Evolutionary conservation across 2,797 vertebrate genomes (phyloP), one percentile per base, ranked within the genome.

Genomic region (Myiotriccus ornatus): DNA sequence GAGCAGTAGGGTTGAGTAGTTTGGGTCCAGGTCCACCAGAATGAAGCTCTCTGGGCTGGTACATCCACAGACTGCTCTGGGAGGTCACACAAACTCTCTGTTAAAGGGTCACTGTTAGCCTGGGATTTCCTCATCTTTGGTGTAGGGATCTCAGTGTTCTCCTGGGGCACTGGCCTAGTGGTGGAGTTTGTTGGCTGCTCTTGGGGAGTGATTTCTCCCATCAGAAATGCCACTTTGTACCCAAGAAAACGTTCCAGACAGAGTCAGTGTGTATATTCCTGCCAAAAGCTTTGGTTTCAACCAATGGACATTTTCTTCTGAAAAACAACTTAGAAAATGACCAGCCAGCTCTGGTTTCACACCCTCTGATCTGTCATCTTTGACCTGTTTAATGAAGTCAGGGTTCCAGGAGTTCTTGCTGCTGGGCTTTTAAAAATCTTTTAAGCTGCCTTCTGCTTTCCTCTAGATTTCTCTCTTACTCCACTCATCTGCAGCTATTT

Each of bases 321-420:
- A 70, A 87, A 95, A 93, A 35, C 27, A 76, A 21, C 55, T 90
- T 90, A 82, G 70, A 92, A 92, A 93, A 89, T 90, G 55, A 92
- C 88, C 90, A 94, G 53, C 32, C 63, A 74, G 37, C 41, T 93
- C 77, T 82, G 55, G 47, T 84, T 95, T 96, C 71, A 64, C 75
- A 82, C 76, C 65, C 84, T 85, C 84, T 79, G 65, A 75, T 97
- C 82, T 71, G 57, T 77, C 82, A 56, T 93, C 82, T 96, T 94
- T 96, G 86, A 95, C 90, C 89, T 94, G 76, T 65, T 47, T 88
- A 92, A 92, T 89, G 91, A 93, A 95, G 55, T 87, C 76, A 80
- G 43, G 37, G 49, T 90, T 94, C 78, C 56, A 93, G 32, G 56
- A 73, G 87, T 70, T 82, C 68, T 96, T 78, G 68, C 70, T 95